These are phyloP conservation scores for Podocnemis expansa DNA, from an alignment of 2,113 vertebrate species.

Conservation along the genomic window DNA sequence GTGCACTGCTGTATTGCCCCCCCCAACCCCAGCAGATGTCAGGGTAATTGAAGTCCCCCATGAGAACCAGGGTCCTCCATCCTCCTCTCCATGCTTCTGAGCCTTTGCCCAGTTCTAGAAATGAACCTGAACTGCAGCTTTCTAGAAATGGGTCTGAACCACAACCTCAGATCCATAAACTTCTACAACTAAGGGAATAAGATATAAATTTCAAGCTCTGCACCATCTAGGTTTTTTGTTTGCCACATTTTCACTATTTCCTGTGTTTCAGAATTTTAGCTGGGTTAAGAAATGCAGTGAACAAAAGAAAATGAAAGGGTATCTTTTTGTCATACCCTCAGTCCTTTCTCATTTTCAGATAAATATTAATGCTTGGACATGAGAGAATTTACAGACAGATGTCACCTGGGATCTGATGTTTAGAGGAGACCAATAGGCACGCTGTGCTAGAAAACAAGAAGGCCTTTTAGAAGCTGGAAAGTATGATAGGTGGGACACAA, in stretches of 20 bases:
- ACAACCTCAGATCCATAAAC: neutral
- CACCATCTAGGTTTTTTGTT: neutral
- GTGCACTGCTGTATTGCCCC: too few relatives aligned
- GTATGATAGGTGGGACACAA: neutral
- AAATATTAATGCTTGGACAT: neutral
- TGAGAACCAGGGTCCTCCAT: too few relatives aligned
- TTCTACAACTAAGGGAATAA: neutral
- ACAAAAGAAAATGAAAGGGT: neutral
- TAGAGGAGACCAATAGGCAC: neutral
- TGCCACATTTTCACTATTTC: neutral
- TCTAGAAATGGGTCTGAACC: accelerated
- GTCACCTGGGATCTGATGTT: neutral
- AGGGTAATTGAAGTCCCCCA: too few relatives aligned
- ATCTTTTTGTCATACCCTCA: neutral
- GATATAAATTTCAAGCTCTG: neutral
- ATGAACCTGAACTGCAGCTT: neutral
- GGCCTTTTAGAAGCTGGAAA: neutral
- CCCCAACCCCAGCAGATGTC: too few relatives aligned
- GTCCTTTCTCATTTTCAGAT: neutral
- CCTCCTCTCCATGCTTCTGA: neutral
- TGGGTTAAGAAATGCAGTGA: neutral
- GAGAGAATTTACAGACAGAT: neutral
- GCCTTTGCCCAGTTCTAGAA: neutral
- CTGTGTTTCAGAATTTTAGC: neutral
- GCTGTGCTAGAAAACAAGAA: neutral